These are phyloP conservation scores for Cephus sareptanus DNA, from an alignment of 2,888 invertebrate genomes.

Conservation along the genomic window DNA sequence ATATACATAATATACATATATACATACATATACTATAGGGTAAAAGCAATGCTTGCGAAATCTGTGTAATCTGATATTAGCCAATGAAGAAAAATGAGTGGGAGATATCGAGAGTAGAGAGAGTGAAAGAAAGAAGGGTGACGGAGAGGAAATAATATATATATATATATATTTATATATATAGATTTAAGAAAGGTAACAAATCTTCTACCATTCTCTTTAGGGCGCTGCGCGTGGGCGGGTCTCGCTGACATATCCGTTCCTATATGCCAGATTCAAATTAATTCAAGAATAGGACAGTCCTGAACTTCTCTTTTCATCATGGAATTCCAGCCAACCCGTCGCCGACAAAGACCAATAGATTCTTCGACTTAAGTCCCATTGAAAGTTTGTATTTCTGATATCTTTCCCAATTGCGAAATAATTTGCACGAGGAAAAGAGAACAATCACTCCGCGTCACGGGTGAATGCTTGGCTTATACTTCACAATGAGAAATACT, in stretches of 20 bases:
- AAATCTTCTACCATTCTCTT: conserved; percentile 5
- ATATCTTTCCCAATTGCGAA: background rate
- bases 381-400: background rate
- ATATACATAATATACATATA: too few relatives aligned
- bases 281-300: too few relatives aligned
- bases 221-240: background rate
- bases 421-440: background rate
- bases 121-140: too few relatives aligned
- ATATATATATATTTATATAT: conserved; percentile 10
- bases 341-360: background rate
- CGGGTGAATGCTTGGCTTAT: background rate
- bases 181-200: conserved; percentile 30
- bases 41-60: conserved; percentile 32
- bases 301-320: too few relatives aligned
- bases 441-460: background rate
- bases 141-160: too few relatives aligned
- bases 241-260: background rate
- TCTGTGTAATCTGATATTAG: conserved; percentile 37
- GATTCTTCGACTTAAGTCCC: background rate
- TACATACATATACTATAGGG: too few relatives aligned
- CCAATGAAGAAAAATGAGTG: conserved; percentile 23
- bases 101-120: conserved; percentile 10
- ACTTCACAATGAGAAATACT: background rate
- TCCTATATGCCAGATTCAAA: too few relatives aligned
- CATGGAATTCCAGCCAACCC: background rate